Percentiles rank a stretch among this genome's conserved stretches.
Conservation (phyloP, 2,797 vertebrate species). For the Garrulus glandarius region DNA sequence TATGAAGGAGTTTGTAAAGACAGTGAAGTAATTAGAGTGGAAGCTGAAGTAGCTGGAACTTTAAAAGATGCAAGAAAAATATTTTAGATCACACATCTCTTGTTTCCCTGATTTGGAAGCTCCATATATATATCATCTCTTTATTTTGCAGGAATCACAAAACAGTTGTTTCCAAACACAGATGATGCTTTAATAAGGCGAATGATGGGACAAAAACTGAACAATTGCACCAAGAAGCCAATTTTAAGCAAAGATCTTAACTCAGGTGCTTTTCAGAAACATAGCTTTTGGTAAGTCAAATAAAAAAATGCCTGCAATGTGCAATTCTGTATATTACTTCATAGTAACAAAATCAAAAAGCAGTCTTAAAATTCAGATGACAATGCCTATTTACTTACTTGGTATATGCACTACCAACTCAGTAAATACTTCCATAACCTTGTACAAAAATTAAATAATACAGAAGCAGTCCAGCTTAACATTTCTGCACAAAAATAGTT, state of each 20-base stretch:
- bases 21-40: neutral
- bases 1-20: neutral
- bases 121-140: neutral
- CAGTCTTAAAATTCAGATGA: neutral
- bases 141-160: slow-evolving; percentile 73
- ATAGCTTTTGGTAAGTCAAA: slow-evolving; percentile 61
- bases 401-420: neutral
- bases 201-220: slow-evolving; percentile 80
- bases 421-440: neutral
- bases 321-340: neutral
- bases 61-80: neutral
- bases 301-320: neutral
- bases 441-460: neutral
- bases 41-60: neutral
- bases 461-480: neutral
- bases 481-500: neutral
- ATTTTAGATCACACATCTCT: neutral
- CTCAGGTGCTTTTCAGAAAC: slow-evolving; percentile 73
- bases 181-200: slow-evolving; percentile 76
- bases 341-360: neutral
- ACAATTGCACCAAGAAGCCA: slow-evolving; percentile 79
- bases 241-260: slow-evolving; percentile 72
- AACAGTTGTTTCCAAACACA: slow-evolving; percentile 75
- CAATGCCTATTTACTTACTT: neutral
- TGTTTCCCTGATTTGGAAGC: neutral